phyloP scores from a whole-genome alignment of 1,140 invertebrate genomes.

The Calephelis virginiensis region DNA sequence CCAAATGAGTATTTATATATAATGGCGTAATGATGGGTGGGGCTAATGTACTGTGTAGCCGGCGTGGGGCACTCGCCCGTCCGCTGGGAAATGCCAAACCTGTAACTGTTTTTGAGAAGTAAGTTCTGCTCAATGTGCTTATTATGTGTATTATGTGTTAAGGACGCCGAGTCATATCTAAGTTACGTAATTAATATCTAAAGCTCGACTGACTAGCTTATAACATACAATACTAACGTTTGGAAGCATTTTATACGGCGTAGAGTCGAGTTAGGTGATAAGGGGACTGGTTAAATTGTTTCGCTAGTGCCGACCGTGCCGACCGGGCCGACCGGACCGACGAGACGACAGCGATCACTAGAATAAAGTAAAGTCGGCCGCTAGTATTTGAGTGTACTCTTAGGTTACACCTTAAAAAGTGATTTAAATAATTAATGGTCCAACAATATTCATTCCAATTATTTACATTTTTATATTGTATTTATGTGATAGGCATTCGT shows the following conservation, averaged over 20 bases:
- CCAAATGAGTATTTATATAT: no score
- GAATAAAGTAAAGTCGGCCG: no score
- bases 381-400: background rate
- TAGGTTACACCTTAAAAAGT: no score
- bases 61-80: no score
- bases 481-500: no score
- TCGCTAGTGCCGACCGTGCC: no score
- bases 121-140: conserved; percentile 31
- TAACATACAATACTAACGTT: conserved; percentile 33
- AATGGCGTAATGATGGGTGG: no score
- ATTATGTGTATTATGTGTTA: conserved; percentile 28
- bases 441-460: no score
- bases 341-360: background rate
- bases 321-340: background rate
- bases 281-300: background rate
- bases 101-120: conserved; percentile 26
- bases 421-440: no score
- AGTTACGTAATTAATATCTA: conserved; percentile 34
- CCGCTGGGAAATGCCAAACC: conserved; percentile 22
- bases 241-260: conserved; percentile 33
- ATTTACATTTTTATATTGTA: no score
- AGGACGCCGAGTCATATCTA: conserved; percentile 38
- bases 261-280: conserved; percentile 18
- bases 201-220: conserved; percentile 48
- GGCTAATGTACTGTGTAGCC: background rate